phyloP scores from a whole-genome alignment of 2,797 vertebrate species.

The Fistularia commersonii region DNA sequence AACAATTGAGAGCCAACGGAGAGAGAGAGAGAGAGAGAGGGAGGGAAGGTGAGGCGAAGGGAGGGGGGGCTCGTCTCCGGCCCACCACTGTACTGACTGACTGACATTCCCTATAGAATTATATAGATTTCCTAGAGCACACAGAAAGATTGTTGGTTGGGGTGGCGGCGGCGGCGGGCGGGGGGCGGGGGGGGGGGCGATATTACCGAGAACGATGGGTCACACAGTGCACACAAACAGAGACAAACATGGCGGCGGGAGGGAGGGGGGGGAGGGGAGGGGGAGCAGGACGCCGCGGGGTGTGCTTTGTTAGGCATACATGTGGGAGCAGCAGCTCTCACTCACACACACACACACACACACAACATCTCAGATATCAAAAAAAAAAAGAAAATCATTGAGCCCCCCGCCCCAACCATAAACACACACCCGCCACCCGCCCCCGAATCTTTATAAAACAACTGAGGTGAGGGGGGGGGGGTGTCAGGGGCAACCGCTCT shows the following conservation, averaged over 20 bases:
- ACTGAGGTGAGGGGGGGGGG: constrained; percentile 47
- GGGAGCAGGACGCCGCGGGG: constrained; percentile 48
- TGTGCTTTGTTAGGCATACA: constrained; percentile 71
- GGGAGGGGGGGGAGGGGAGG: constrained; percentile 38
- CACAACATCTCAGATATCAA: constrained; percentile 38
- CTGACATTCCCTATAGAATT: constrained; percentile 75
- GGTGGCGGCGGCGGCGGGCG: constrained; percentile 36
- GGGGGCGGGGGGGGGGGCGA: constrained; percentile 47
- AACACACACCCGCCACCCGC: constrained; percentile 14
- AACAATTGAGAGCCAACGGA: constrained; percentile 64
- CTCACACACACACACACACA: constrained; percentile 52
- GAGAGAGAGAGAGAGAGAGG: constrained; percentile 55
- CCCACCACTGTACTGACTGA: constrained; percentile 57
- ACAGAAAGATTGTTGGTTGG: constrained; percentile 74
- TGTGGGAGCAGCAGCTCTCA: constrained; percentile 64
- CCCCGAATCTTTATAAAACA: constrained; percentile 56
- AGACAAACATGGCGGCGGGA: constrained; percentile 54
- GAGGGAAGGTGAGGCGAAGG: no score
- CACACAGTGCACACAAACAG: constrained; percentile 75
- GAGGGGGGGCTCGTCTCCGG: no score
- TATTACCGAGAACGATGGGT: constrained; percentile 73
- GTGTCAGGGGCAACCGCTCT: constrained; percentile 43
- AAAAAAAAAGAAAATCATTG: constrained; percentile 56
- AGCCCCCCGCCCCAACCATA: constrained; percentile 28
- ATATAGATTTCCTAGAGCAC: constrained; percentile 80